A percentile compares a stretch with the other conserved stretches of the same genome.
phyloP scores from a whole-genome alignment of 2,888 invertebrate genomes.

The Megaustenia siamemsis region DNA sequence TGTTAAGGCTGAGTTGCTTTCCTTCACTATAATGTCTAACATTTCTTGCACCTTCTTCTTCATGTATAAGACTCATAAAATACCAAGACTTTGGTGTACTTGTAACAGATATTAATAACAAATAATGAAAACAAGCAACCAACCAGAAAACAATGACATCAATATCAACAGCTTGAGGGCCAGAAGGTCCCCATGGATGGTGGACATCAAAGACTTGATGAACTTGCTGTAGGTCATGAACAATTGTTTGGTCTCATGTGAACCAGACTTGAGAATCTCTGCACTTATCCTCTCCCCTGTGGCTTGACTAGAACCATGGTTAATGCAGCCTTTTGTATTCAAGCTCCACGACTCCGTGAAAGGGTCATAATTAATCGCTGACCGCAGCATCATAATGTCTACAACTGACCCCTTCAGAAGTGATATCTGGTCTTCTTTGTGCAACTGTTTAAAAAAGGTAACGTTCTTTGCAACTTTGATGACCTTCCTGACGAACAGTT shows the following conservation, averaged over 20 bases:
- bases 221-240: conserved; percentile 76
- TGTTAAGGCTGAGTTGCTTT: no score
- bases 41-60: no score
- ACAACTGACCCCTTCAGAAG: conserved; percentile 81
- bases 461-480: conserved; percentile 87
- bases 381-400: conserved; percentile 77
- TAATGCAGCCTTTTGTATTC: conserved; percentile 65
- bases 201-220: conserved; percentile 71
- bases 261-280: conserved; percentile 67
- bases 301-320: conserved; percentile 36
- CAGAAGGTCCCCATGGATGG: conserved; percentile 72
- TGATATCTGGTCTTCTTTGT: conserved; percentile 94
- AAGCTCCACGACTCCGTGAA: conserved; percentile 72
- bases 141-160: conserved; percentile 67
- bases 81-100: no score
- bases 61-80: no score
- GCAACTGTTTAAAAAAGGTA: conserved; percentile 92
- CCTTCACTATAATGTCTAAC: no score
- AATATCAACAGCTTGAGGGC: conserved; percentile 75
- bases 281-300: conserved; percentile 64
- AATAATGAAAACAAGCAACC: background rate
- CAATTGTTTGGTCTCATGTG: conserved; percentile 69
- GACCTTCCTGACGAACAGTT: conserved; percentile 81
- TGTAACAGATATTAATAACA: background rate
- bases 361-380: conserved; percentile 75